Percentiles rank a stretch among this genome's conserved stretches.
Evolutionary conservation across 2,113 vertebrate genomes (phyloP).

Genomic region (Rafetus swinhoei): DNA sequence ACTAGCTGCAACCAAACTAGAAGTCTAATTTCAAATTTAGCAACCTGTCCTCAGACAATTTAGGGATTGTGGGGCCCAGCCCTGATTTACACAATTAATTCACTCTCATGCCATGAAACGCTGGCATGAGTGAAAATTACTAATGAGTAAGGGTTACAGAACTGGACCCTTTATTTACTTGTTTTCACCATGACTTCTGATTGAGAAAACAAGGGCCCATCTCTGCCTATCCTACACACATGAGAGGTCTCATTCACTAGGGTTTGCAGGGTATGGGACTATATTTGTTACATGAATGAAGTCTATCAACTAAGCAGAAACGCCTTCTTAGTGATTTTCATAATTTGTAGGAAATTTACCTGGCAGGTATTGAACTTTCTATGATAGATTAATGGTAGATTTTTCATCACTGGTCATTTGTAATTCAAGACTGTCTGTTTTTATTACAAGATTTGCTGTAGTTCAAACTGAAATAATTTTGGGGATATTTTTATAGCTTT

Average conservation of each 20-base stretch:
- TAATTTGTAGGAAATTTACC: not conserved
- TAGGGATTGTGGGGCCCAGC: not conserved
- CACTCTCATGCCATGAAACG: not conserved
- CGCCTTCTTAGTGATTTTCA: not conserved
- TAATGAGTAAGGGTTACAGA: not conserved
- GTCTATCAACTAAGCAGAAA: not conserved
- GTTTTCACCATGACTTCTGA: not conserved
- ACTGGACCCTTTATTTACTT: slow-evolving; percentile 5
- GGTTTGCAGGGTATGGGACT: not conserved
- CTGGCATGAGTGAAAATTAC: not conserved
- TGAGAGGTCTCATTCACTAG: slow-evolving; percentile 4
- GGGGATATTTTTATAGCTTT: not conserved
- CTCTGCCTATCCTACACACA: not conserved
- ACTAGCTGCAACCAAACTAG: not conserved
- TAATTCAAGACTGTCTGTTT: not conserved
- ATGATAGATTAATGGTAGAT: not conserved
- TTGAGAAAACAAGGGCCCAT: slow-evolving; percentile 1
- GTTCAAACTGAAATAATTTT: not conserved
- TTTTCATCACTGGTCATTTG: not conserved
- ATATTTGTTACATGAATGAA: not conserved
- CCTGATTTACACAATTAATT: not conserved
- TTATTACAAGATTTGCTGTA: not conserved
- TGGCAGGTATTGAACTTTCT: not conserved
- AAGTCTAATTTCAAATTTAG: slow-evolving; percentile 7
- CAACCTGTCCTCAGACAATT: slow-evolving; percentile 1